Base-by-base conservation (phyloP, 2,888 invertebrate genomes). In the Scotopteryx bipunctaria region DNA sequence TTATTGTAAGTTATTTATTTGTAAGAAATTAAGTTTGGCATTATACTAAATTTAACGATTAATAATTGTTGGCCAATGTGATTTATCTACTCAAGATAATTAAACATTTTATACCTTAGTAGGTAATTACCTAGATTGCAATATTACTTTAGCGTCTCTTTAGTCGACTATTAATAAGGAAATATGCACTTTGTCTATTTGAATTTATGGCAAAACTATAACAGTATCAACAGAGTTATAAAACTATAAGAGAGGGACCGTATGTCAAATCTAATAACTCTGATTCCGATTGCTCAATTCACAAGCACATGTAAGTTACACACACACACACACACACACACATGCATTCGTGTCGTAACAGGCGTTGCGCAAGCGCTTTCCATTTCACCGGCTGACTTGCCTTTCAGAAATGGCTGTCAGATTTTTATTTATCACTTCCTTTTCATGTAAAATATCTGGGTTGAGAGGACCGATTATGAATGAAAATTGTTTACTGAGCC, bases 341-440 rank as follows among this genome's bases (percentile, higher is more conserved):
- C 33, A 42, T n/a, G n/a, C n/a, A n/a, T n/a, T n/a, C n/a, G n/a
- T n/a, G n/a, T n/a, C n/a, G n/a, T 55, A 54, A 36, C 41, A 23
- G 56, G 21, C 38, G 76, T 89, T 88, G 86, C 85, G 86, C 83
- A 88, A 89, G 75, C 81, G 83, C 87, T 89, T 88, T 89, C 87
- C 84, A 81, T 88, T 88, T 88, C 88, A 83, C 83, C 76, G 69
- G 51, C 50, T 41, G 52, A 53, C 47, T 56, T 56, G 50, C 50
- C 50, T 55, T 50, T 50, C 55, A 29, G 48, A 44, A 52, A 43
- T 32, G 27, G 54, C 48, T 49, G 38, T 53, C 53, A 43, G 54
- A 54, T 54, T 54, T 35, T 43, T 43, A 48, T 43, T 48, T 48
- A 54, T 54, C 43, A 31, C 48, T 48, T 54, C 41, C 50, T 53